phyloP scores from a whole-genome alignment of 2,113 vertebrate genomes.

The Melanerpes formicivorus region DNA sequence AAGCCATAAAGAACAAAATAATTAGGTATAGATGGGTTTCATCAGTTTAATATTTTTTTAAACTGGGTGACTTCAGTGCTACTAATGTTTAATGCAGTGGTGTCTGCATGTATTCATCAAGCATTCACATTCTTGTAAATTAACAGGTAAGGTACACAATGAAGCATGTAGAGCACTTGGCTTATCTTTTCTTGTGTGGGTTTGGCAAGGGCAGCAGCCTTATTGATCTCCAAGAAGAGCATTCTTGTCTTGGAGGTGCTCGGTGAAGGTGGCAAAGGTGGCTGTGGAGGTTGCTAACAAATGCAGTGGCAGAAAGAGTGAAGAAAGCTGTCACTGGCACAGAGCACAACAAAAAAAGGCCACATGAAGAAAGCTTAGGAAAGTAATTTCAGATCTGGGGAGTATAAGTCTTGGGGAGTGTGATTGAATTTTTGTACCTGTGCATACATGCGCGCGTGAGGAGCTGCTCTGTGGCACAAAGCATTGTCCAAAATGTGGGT shows the following conservation, averaged over 20 bases:
- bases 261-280: not conserved
- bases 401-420: not conserved
- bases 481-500: not conserved
- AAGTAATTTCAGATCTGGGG: not conserved
- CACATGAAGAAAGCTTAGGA: not conserved
- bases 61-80: not conserved
- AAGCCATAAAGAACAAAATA: not conserved
- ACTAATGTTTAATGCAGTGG: constrained; percentile 26
- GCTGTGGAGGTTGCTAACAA: not conserved
- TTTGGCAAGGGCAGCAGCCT: not conserved
- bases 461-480: fast-evolving
- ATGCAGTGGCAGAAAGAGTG: not conserved
- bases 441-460: not conserved
- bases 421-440: not conserved
- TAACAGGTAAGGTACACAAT: not conserved
- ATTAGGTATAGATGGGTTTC: not conserved
- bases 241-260: not conserved
- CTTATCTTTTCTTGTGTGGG: not conserved
- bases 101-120: not conserved
- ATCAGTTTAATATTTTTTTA: not conserved
- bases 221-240: not conserved
- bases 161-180: not conserved
- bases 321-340: not conserved
- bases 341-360: not conserved
- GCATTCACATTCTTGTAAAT: not conserved